Percentiles rank a stretch among this genome's conserved stretches.
Evolutionary conservation across 2,888 invertebrate species (phyloP).

Genomic region (Thalpophila matura): DNA sequence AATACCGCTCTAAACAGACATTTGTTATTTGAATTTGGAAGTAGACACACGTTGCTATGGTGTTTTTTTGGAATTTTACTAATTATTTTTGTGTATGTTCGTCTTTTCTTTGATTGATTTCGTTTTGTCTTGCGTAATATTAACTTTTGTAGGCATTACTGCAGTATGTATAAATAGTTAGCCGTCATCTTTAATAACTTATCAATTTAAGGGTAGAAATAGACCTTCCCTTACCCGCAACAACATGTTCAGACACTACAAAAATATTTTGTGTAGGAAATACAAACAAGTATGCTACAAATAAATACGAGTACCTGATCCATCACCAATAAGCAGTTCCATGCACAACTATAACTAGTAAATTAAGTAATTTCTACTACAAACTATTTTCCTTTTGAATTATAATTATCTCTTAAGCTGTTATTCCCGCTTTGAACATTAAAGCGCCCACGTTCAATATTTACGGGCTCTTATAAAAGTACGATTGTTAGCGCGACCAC

Average conservation of each 20-base stretch:
- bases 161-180: too few species aligned
- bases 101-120: too few species aligned
- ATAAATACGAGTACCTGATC: neutral
- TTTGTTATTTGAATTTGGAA: constrained; percentile 5
- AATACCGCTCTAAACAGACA: neutral
- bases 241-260: too few species aligned
- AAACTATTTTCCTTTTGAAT: constrained; percentile 45
- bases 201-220: too few species aligned
- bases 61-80: neutral
- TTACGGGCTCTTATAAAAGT: constrained; percentile 69
- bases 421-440: constrained; percentile 45
- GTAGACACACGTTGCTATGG: neutral
- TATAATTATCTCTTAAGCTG: constrained; percentile 32
- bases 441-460: constrained; percentile 64
- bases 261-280: too few species aligned
- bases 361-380: constrained; percentile 25
- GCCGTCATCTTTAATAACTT: too few species aligned
- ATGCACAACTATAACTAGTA: constrained; percentile 3
- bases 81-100: too few species aligned
- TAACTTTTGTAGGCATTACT: too few species aligned
- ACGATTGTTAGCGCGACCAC: constrained; percentile 65
- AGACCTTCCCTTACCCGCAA: too few species aligned
- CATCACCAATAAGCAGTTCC: neutral
- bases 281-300: too few species aligned
- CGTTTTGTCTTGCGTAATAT: too few species aligned